Percentiles rank a stretch among this genome's conserved stretches.
These are phyloP conservation scores for Hemistola chrysoprasaria DNA, from an alignment of 2,888 invertebrate species.

Conservation along the genomic window DNA sequence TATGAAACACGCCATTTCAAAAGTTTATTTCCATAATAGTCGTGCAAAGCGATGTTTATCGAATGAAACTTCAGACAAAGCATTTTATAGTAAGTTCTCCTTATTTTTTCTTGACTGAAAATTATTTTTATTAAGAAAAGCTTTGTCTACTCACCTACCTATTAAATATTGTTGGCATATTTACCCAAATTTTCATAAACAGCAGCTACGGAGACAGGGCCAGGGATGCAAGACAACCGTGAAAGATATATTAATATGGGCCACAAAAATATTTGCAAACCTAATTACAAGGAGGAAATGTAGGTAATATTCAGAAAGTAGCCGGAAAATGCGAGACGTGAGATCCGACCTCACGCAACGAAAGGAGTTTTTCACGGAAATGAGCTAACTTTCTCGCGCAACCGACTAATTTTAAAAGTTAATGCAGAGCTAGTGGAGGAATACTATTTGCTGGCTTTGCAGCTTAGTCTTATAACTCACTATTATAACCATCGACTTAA, in stretches of 20 bases:
- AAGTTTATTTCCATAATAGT: constrained; percentile 22
- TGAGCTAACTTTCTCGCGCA: constrained; percentile 64
- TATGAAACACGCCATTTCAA: constrained; percentile 12
- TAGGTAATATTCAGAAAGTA: constrained; percentile 54
- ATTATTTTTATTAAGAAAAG: neutral
- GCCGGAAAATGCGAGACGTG: constrained; percentile 55
- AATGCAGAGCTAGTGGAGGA: constrained; percentile 4
- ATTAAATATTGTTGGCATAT: no score
- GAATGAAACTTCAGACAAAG: constrained; percentile 9
- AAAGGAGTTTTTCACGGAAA: constrained; percentile 69
- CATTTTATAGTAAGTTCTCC: no score
- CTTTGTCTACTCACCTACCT: neutral
- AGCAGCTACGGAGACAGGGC: constrained; percentile 17
- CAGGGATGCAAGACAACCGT: constrained; percentile 56
- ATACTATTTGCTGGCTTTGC: constrained; percentile 7
- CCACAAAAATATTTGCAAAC: constrained; percentile 65
- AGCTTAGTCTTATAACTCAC: no score
- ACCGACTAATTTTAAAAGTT: constrained; percentile 42
- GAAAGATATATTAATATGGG: constrained; percentile 57
- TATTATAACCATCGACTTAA: no score
- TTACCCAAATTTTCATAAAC: neutral
- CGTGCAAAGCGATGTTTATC: constrained; percentile 14
- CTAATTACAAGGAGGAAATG: constrained; percentile 62
- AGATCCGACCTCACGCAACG: constrained; percentile 50
- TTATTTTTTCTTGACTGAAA: neutral